Conservation (phyloP, 2,888 invertebrate genomes). For the Scaptomyza cyrtandrae region DNA sequence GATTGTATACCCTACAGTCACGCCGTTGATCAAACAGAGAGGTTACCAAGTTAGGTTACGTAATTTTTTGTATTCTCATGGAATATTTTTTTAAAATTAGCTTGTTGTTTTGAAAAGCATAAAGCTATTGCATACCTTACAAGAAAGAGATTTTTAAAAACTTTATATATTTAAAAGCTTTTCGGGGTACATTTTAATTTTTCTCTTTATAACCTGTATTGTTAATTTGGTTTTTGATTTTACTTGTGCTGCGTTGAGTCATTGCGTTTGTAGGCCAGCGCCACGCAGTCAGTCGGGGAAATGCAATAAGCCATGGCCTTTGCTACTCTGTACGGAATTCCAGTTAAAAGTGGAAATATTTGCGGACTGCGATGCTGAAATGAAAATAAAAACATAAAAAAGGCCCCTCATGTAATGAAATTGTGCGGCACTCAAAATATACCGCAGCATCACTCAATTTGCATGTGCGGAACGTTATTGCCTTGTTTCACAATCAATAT, state of each 20-base stretch:
- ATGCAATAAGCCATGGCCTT: slow-evolving; percentile 53
- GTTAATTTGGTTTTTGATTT: background rate
- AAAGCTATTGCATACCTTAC: background rate
- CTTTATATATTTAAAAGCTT: background rate
- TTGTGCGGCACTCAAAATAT: slow-evolving; percentile 55
- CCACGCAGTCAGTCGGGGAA: slow-evolving; percentile 41
- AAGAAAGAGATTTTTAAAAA: too few relatives aligned
- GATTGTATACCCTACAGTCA: slow-evolving; percentile 6
- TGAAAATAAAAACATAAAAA: slow-evolving; percentile 39
- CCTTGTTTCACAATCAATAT: slow-evolving; percentile 18
- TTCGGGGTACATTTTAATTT: slow-evolving; percentile 13
- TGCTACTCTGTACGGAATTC: slow-evolving; percentile 26
- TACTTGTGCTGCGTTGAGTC: slow-evolving; percentile 19
- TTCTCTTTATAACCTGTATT: background rate
- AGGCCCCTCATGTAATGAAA: slow-evolving; percentile 62
- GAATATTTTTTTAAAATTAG: background rate
- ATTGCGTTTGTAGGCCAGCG: slow-evolving; percentile 43
- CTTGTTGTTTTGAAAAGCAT: background rate
- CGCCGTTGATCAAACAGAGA: background rate
- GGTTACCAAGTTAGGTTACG: background rate
- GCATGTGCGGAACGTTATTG: slow-evolving; percentile 20
- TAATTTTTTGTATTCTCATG: background rate
- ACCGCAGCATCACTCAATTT: slow-evolving; percentile 54
- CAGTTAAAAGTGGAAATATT: slow-evolving; percentile 75
- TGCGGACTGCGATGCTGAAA: slow-evolving; percentile 57